A percentile compares a stretch with the other conserved stretches of the same genome.
Conservation (phyloP, 2,797 vertebrate genomes). For the Choloepus didactylus region DNA sequence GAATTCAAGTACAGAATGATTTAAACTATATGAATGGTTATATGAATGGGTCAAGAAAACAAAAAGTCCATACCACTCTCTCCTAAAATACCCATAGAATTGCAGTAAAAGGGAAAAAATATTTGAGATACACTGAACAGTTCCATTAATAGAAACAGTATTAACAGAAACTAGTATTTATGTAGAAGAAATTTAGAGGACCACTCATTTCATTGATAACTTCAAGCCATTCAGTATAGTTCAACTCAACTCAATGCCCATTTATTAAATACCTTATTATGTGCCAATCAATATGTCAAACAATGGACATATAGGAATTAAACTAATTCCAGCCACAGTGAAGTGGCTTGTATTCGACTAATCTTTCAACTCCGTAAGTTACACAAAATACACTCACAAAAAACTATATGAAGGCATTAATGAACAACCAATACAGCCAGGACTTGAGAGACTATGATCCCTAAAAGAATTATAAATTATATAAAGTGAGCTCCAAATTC, state of each 20-base stretch:
- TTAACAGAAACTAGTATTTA: background rate
- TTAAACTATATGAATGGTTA: background rate
- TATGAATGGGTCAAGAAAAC: constrained; percentile 16
- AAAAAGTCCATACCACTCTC: background rate
- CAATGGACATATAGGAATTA: background rate
- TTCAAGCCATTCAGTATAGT: background rate
- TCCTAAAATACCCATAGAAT: constrained; percentile 26
- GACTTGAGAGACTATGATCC: background rate
- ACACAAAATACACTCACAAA: background rate
- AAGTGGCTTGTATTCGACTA: background rate
- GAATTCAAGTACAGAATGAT: background rate
- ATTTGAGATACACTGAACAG: background rate
- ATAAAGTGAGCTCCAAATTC: background rate
- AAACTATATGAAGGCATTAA: background rate
- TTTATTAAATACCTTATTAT: background rate
- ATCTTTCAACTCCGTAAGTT: background rate
- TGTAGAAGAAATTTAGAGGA: background rate
- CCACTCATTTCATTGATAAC: background rate
- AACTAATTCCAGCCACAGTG: background rate
- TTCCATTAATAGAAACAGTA: background rate
- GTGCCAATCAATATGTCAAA: background rate
- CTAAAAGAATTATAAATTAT: background rate
- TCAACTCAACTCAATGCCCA: background rate
- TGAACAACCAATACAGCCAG: background rate
- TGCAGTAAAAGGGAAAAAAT: constrained; percentile 32